phyloP scores from a whole-genome alignment of 2,113 vertebrate genomes.

The Pomatostomus ruficeps region DNA sequence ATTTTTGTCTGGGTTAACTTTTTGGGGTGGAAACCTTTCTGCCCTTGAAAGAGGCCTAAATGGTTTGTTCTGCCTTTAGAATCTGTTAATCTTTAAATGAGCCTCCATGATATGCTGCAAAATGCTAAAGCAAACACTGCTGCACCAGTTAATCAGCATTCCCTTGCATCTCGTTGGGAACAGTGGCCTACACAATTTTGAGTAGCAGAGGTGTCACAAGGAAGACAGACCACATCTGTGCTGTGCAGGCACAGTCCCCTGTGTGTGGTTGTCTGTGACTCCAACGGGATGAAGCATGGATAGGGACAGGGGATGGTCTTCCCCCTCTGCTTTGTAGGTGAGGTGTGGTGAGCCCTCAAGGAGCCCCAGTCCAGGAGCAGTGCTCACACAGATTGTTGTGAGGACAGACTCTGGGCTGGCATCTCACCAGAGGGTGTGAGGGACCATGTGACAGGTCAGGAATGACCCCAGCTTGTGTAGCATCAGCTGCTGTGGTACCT shows the following conservation, averaged over 20 bases:
- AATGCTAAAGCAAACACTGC: not conserved
- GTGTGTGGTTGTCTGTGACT: rapidly evolving
- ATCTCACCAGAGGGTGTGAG: not conserved
- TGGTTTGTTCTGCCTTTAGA: not conserved
- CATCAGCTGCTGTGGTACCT: not conserved
- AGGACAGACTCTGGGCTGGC: rapidly evolving
- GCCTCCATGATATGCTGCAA: not conserved
- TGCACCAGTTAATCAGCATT: not conserved
- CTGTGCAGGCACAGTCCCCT: not conserved
- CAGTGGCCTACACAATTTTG: not conserved
- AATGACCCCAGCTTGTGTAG: not conserved
- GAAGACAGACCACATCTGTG: not conserved
- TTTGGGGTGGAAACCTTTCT: not conserved
- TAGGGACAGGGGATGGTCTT: not conserved
- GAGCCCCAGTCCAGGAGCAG: not conserved
- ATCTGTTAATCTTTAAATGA: not conserved
- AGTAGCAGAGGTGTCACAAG: not conserved
- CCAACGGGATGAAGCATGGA: not conserved
- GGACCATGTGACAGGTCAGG: rapidly evolving
- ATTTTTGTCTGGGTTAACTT: not conserved
- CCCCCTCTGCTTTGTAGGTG: not conserved
- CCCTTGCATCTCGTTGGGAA: not conserved
- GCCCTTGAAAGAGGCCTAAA: not conserved
- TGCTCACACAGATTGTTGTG: not conserved
- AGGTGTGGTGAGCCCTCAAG: not conserved